phyloP scores from a whole-genome alignment of 64 coral and sea anemone genomes.

The Platygyra sinensis region DNA sequence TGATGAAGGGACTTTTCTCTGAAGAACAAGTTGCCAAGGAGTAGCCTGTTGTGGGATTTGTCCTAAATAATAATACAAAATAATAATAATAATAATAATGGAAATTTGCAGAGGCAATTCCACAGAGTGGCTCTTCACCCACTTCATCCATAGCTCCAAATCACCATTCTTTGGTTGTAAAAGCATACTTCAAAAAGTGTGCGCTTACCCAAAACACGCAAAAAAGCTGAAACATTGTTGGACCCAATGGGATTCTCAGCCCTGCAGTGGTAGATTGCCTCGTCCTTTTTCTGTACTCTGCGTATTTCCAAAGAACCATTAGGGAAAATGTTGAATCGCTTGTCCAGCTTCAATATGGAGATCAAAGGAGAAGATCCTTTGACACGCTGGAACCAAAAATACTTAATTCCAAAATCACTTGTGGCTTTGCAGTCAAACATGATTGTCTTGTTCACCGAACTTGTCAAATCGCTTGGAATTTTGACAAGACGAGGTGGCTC shows the following conservation, averaged over 20 bases:
- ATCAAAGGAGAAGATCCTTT: constrained; percentile 20
- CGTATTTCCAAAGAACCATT: constrained; percentile 74
- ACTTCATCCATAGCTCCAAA: no score
- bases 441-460: constrained; percentile 55
- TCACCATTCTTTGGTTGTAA: no score
- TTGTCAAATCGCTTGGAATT: constrained; percentile 37
- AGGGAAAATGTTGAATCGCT: constrained; percentile 66
- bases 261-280: constrained; percentile 68
- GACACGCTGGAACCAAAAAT: constrained; percentile 52
- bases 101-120: no score
- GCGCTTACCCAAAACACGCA: constrained; percentile 77
- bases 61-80: no score
- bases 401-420: constrained; percentile 38
- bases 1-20: no score
- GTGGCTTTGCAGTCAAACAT: constrained; percentile 73
- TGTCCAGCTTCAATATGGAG: constrained; percentile 49
- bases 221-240: constrained; percentile 56
- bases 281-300: constrained; percentile 60
- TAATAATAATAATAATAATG: no score
- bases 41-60: no score
- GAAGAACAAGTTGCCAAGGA: no score
- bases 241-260: constrained; percentile 74
- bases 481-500: constrained; percentile 59
- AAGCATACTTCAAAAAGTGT: no score
- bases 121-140: no score